Base-by-base conservation (phyloP, 1,140 invertebrate species). In the Trichonephila inaurata region DNA sequence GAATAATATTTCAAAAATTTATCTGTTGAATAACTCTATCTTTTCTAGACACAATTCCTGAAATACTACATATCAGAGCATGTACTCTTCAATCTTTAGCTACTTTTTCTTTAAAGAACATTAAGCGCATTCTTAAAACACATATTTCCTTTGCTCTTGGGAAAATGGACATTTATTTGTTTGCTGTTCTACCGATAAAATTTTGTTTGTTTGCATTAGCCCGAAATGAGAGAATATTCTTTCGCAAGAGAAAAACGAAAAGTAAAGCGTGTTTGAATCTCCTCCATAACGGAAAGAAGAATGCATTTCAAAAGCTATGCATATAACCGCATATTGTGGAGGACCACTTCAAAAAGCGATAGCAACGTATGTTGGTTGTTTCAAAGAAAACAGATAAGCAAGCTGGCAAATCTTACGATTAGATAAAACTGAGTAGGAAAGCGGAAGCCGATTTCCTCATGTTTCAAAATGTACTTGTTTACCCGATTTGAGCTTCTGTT, bases 381-480 rank as follows among this genome's bases (percentile, higher is more conserved):
- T 12, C 2, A 64, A 64, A 64, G 62, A 64, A 18, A 21, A 33
- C 28, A 40, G 72, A 77, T 77, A 77, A 77, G 72, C 72, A 19
- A 4, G 18, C 62, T 33, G 18, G 6, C 72, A 77, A 64, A 64
- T 64, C 62, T 64, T 21, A 64, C 21, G 62, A 64, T 51, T 21
- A 64, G 72, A 77, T 77, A 40, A 77, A 40, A 77, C 33, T 6
- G 72, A 18, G 72, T 28, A 28, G 72, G 24, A 77, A 77, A 77
- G 33, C 72, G 14, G 72, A 77, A 77, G 72, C 72, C 28, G 72
- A 72, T 72, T 72, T 33, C 5, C 5, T 40, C 28, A 28, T 77
- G 72, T 40, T 72, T 72, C 69, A 72, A 72, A 72, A 72, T 72
- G n/a, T 24, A 72, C n/a, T 24, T 72, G 24, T 72, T 72, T 77